A percentile compares a stretch with the other conserved stretches of the same genome.
Evolutionary conservation across 2,888 invertebrate species (phyloP).

Genomic region (Cerastis rubricosa): DNA sequence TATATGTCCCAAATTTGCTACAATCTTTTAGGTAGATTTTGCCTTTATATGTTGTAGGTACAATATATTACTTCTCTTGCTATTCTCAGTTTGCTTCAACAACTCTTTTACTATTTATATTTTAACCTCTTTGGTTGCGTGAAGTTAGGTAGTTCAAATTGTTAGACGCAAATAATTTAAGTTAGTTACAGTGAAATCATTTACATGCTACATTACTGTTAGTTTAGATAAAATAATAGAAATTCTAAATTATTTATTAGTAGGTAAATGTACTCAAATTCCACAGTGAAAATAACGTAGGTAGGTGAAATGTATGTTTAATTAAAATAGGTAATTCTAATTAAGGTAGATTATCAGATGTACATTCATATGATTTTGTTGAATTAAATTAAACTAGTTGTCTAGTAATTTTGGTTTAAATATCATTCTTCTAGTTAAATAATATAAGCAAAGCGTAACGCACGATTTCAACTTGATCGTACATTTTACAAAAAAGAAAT

Average conservation of each 20-base stretch:
- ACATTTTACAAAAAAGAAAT: background rate
- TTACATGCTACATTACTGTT: slow-evolving; percentile 17
- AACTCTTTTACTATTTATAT: background rate
- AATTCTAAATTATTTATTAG: background rate
- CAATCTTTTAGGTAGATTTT: slow-evolving; percentile 13
- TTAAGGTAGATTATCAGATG: slow-evolving; percentile 4
- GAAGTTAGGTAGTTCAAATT: slow-evolving; percentile 24
- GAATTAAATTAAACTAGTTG: background rate
- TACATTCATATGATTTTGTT: slow-evolving; percentile 3
- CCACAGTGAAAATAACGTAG: background rate
- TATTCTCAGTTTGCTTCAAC: background rate
- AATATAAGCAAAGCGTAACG: background rate
- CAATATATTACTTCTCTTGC: background rate
- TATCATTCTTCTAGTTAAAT: background rate
- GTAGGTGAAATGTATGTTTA: background rate
- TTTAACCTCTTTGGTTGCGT: slow-evolving; percentile 27
- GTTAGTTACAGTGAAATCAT: slow-evolving; percentile 10
- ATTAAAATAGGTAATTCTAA: slow-evolving; percentile 4
- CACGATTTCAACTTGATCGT: background rate
- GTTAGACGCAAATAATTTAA: slow-evolving; percentile 13
- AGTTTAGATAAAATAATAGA: slow-evolving; percentile 20
- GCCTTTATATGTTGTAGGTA: background rate
- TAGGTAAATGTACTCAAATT: background rate
- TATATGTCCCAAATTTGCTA: slow-evolving; percentile 37
- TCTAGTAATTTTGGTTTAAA: background rate